Percentiles rank a stretch among this genome's conserved stretches.
Evolutionary conservation across 2,888 invertebrate genomes (phyloP).

Genomic region (Gymnosoma rotundatum): DNA sequence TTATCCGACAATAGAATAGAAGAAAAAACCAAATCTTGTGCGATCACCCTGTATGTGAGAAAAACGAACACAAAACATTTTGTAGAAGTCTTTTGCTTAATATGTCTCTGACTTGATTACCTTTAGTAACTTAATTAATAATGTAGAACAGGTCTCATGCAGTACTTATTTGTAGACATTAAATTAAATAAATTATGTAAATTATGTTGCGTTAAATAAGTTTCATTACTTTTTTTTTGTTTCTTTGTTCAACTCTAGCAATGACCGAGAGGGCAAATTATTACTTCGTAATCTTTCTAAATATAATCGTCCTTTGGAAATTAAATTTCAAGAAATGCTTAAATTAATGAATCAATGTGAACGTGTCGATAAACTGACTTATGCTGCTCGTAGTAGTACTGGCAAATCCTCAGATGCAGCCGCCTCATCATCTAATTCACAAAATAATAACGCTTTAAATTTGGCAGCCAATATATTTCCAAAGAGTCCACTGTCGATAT

Average conservation of each 20-base stretch:
- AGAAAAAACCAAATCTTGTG: too few relatives aligned
- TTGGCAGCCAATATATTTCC: constrained; percentile 82
- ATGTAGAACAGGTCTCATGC: constrained; percentile 45
- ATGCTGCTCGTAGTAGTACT: constrained; percentile 71
- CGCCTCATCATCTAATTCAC: constrained; percentile 4
- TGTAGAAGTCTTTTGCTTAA: neutral
- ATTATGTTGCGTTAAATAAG: neutral
- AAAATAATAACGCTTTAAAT: constrained; percentile 76
- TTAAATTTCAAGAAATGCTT: constrained; percentile 89
- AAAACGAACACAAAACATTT: constrained; percentile 2
- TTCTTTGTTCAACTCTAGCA: constrained; percentile 82
- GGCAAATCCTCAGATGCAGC: constrained; percentile 76
- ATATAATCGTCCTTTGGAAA: constrained; percentile 85
- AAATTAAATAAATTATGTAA: neutral
- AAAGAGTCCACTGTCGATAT: constrained; percentile 87
- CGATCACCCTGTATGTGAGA: neutral
- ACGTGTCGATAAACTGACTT: constrained; percentile 84
- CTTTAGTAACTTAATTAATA: constrained; percentile 46
- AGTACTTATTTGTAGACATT: neutral
- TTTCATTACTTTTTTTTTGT: neutral
- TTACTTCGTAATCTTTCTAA: constrained; percentile 86
- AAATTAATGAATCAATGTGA: constrained; percentile 91
- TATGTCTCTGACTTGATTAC: neutral
- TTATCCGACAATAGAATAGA: too few relatives aligned
- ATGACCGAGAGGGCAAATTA: constrained; percentile 86